phyloP scores from a whole-genome alignment of 2,888 invertebrate genomes.

The Apamea epomidion region DNA sequence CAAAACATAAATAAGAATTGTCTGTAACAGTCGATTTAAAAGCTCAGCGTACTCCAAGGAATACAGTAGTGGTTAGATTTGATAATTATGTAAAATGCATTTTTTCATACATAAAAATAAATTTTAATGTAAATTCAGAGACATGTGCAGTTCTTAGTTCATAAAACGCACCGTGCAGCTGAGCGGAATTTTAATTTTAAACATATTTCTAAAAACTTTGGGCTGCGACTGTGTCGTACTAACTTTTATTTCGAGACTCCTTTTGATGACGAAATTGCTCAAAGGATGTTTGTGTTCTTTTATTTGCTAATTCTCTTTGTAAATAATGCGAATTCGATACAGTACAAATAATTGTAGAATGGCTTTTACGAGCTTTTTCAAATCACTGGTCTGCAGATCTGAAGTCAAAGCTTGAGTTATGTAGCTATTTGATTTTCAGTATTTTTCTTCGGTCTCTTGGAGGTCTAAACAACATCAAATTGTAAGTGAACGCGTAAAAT shows the following conservation, averaged over 20 bases:
- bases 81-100: background rate
- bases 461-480: too few relatives aligned
- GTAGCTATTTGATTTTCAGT: background rate
- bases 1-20: background rate
- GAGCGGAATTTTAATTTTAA: constrained; percentile 49
- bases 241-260: constrained; percentile 15
- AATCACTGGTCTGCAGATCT: constrained; percentile 20
- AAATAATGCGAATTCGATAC: constrained; percentile 10
- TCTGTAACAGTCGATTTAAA: background rate
- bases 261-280: background rate
- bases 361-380: background rate
- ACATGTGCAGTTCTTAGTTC: constrained; percentile 31
- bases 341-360: background rate
- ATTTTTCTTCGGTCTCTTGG: background rate
- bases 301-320: background rate
- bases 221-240: background rate
- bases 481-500: too few relatives aligned
- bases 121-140: constrained; percentile 16
- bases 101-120: background rate
- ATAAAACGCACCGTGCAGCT: constrained; percentile 26
- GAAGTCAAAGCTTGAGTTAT: background rate
- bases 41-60: background rate
- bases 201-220: constrained; percentile 12
- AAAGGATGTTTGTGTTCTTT: background rate
- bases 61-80: background rate